Evolutionary conservation across 2,797 vertebrate species (phyloP).

Genomic region (Leuciscus waleckii): DNA sequence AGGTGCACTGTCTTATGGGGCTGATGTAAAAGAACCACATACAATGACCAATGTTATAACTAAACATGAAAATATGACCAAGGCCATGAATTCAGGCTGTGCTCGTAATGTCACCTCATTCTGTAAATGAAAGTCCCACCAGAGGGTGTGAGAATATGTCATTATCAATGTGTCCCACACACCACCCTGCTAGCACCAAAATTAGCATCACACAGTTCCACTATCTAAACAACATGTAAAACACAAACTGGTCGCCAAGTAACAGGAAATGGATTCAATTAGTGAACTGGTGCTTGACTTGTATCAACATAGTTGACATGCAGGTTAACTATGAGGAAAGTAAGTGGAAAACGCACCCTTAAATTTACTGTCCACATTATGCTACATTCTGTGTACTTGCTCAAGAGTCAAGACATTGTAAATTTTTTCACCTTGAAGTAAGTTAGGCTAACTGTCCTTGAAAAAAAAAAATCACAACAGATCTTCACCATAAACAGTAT

Average conservation of each 20-base stretch:
- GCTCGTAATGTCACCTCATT: not conserved
- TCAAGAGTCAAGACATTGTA: not conserved
- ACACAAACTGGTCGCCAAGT: not conserved
- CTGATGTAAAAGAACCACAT: not conserved
- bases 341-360: not conserved
- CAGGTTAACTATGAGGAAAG: not conserved
- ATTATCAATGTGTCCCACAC: conserved; percentile 49
- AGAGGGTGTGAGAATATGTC: conserved; percentile 41
- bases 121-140: conserved; percentile 1
- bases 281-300: not conserved
- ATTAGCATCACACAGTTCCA: conserved; percentile 40
- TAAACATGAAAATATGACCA: not conserved
- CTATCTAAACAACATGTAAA: conserved; percentile 3
- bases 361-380: not conserved
- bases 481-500: not conserved
- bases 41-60: not conserved
- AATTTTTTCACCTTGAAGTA: not conserved
- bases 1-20: not conserved
- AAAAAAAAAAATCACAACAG: not conserved
- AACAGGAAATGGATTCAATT: conserved; percentile 3
- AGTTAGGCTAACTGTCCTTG: not conserved
- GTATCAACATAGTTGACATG: conserved; percentile 1
- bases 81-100: not conserved
- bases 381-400: not conserved
- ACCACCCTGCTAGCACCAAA: conserved; percentile 46